Conservation (phyloP, 2,888 invertebrate species). For the Athetis lepigone region DNA sequence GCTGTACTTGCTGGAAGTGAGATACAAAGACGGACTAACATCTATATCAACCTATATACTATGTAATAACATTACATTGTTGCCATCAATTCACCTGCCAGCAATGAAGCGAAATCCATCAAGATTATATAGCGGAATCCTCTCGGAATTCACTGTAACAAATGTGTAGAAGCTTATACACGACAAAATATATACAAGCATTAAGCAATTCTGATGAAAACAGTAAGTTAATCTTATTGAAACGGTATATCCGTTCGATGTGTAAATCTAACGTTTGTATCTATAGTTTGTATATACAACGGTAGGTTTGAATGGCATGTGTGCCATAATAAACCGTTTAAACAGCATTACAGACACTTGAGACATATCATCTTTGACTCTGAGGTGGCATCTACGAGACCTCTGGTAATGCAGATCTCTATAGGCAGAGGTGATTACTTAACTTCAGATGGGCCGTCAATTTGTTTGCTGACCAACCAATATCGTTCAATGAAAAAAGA, state of each 20-base stretch:
- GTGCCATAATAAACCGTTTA: no score
- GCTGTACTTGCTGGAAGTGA: no score
- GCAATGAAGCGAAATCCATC: conserved; percentile 35
- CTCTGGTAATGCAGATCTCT: no score
- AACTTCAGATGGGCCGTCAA: no score
- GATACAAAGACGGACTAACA: conserved; percentile 4
- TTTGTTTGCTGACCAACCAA: no score
- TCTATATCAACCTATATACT: conserved; percentile 13
- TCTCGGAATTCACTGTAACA: conserved; percentile 30
- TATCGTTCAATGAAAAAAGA: no score
- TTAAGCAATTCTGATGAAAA: conserved; percentile 31
- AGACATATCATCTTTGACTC: no score
- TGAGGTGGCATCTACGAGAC: no score
- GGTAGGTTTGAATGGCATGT: no score
- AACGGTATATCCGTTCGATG: neutral
- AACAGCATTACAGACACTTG: no score
- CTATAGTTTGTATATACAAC: no score
- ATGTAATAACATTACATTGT: conserved; percentile 21
- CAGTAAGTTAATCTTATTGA: conserved; percentile 27
- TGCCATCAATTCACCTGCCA: conserved; percentile 38
- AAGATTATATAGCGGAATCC: conserved; percentile 36
- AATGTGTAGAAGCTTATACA: conserved; percentile 6
- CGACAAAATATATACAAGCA: conserved; percentile 32
- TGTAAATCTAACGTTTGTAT: neutral
- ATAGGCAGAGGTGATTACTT: no score